A percentile compares a stretch with the other conserved stretches of the same genome.
Conservation (phyloP, 2,797 vertebrate genomes). For the Sardinella longiceps region DNA sequence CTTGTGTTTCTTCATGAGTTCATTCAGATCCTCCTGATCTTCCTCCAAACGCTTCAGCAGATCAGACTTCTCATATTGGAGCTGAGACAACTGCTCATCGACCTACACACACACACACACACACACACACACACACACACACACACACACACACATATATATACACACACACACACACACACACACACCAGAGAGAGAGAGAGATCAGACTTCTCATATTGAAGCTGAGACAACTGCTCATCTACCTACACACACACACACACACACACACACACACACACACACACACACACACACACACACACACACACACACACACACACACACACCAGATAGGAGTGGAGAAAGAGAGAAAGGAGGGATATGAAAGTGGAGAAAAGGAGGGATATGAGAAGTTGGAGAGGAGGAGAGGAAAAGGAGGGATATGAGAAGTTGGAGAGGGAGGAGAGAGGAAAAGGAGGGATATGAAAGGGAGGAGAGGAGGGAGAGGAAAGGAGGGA, state of each 20-base stretch:
- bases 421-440: background rate
- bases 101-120: slow-evolving; percentile 70
- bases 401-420: background rate
- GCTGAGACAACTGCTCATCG: slow-evolving; percentile 84
- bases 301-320: background rate
- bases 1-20: slow-evolving; percentile 96
- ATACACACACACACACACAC: background rate
- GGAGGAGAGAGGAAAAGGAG: background rate
- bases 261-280: background rate
- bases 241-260: background rate
- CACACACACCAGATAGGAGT: background rate
- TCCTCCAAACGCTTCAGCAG: slow-evolving; percentile 89
- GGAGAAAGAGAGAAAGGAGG: background rate
- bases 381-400: background rate
- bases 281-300: too few species aligned
- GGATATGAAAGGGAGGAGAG: background rate
- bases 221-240: too few species aligned
- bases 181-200: too few species aligned
- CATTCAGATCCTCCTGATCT: slow-evolving; percentile 93
- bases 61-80: slow-evolving; percentile 86
- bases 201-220: too few species aligned
- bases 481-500: background rate
- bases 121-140: slow-evolving; percentile 27
- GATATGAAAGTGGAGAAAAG: too few species aligned
- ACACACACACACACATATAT: slow-evolving; percentile 4